phyloP scores from a whole-genome alignment of 2,888 invertebrate species.

The Hanleya hanleyi region DNA sequence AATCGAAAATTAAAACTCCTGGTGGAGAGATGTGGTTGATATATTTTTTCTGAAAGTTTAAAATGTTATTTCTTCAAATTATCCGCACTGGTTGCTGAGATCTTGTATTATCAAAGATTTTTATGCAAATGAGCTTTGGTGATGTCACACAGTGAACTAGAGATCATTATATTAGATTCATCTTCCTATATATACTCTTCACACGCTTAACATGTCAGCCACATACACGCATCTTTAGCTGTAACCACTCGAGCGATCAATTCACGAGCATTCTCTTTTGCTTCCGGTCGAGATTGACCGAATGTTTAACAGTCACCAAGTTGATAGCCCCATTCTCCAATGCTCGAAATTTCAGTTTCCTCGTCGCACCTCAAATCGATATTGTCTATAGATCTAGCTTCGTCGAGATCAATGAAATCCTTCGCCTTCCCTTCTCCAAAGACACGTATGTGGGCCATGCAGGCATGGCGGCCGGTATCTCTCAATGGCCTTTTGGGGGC shows the following conservation, averaged over 20 bases:
- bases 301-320: background rate
- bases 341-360: background rate
- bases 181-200: no score
- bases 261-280: background rate
- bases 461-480: background rate
- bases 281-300: background rate
- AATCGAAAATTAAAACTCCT: no score
- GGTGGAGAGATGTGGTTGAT: no score
- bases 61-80: no score
- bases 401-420: background rate
- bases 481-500: background rate
- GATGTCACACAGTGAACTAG: no score
- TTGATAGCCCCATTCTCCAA: background rate
- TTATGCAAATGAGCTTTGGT: no score
- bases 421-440: background rate
- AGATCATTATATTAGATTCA: no score
- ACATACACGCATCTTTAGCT: background rate
- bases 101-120: no score
- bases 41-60: no score
- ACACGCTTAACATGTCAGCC: background rate
- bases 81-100: no score
- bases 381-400: background rate
- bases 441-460: background rate
- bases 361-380: background rate
- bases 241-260: background rate